phyloP scores from a whole-genome alignment of 2,888 invertebrate genomes.

The Diabrotica balteata region DNA sequence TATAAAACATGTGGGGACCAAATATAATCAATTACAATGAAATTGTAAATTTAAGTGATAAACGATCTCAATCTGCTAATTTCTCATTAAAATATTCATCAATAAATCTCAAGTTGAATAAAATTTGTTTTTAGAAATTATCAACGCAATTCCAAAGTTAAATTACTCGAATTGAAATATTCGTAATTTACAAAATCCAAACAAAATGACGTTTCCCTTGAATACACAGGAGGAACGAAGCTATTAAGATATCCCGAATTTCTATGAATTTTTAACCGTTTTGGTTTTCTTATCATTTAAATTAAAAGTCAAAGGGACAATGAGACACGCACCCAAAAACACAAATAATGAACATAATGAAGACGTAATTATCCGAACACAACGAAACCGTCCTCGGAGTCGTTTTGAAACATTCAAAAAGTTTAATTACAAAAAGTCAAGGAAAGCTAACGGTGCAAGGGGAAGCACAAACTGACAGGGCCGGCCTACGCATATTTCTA shows the following conservation, averaged over 20 bases:
- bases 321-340: constrained; percentile 27
- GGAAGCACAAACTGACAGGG: neutral
- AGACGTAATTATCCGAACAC: constrained; percentile 29
- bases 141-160: too few relatives aligned
- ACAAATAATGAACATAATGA: constrained; percentile 30
- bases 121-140: too few relatives aligned
- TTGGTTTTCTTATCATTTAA: constrained; percentile 27
- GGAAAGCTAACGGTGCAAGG: neutral
- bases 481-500: neutral
- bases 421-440: constrained; percentile 28
- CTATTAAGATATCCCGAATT: constrained; percentile 18
- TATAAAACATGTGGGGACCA: too few relatives aligned
- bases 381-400: constrained; percentile 22
- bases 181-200: neutral
- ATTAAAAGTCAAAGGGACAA: constrained; percentile 28
- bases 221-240: neutral
- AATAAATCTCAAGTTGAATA: too few relatives aligned
- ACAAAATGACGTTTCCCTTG: neutral
- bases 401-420: constrained; percentile 28
- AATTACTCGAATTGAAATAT: too few relatives aligned
- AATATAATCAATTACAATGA: too few relatives aligned
- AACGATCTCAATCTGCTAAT: too few relatives aligned
- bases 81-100: too few relatives aligned
- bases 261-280: constrained; percentile 19
- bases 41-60: too few relatives aligned